Base-by-base conservation (phyloP, 2,888 invertebrate species). In the Dastarcus helophoroides region DNA sequence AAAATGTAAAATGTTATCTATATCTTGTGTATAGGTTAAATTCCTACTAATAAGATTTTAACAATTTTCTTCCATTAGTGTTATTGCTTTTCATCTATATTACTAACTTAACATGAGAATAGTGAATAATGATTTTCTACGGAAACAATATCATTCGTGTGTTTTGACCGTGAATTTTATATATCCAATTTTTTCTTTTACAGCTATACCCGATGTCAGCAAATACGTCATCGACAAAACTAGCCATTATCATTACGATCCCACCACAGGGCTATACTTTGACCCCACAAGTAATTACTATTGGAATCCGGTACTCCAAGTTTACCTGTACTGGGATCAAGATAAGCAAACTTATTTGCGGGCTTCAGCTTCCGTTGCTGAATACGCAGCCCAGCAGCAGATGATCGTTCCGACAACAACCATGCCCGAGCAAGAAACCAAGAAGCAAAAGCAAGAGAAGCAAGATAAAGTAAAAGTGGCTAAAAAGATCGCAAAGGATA, bases 381-480 rank as follows among this genome's bases (percentile, higher is more conserved):
- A 47, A 14, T 50, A 47, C 32, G 19, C 41, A 1, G 38, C 32
- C 14, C 14, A 50, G 14, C 37, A 30, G 11, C 31, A 35, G 13
- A 3, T n/a, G 10, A 14, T 13, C 14, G 17, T 19, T 10, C 29
- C 26, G 22, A 12, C 26, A 7, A 4, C 26, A 12, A 22, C 41
- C 54, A 33, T 30, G 21, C 29, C 29, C 29, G 64, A 67, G 37
- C 46, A 47, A 1, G 67, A 67, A 48, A 66, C 73, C 38, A 77
- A 76, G 58, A 84, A 82, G 56, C 69, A 68, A 38, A 76, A 76
- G 48, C 76, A 73, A 44, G 77, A 72, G 25, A 86, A 86, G 47
- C 85, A 84, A 37, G 93, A 93, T 48, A 93, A 94, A 65, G 93
- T 91, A 0, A 94, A 94, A 64, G 90, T 91, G 7, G 95, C 95